These are phyloP conservation scores for Leptinotarsa defecta DNA, from an alignment of 1,140 invertebrate species.

Conservation along the genomic window DNA sequence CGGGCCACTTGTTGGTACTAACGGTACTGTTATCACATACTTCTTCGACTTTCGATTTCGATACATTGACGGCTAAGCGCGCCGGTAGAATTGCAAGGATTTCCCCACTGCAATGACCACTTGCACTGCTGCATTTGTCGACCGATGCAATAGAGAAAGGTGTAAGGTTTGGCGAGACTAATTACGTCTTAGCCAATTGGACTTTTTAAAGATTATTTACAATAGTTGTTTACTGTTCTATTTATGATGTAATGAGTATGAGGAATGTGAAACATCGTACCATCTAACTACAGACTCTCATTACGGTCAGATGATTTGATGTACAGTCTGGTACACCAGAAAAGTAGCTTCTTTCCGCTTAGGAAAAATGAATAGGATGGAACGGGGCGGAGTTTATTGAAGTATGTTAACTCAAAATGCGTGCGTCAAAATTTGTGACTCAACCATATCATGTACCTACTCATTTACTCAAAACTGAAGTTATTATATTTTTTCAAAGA, in stretches of 20 bases:
- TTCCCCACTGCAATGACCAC: conserved; percentile 11
- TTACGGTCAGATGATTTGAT: too few species aligned
- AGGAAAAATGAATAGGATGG: too few species aligned
- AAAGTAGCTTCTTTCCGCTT: too few species aligned
- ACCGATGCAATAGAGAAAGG: conserved; percentile 5
- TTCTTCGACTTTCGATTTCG: conserved; percentile 34
- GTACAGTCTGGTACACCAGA: too few species aligned
- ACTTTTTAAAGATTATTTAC: not conserved
- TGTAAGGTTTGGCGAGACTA: not conserved
- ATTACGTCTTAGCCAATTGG: not conserved
- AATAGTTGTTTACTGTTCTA: not conserved
- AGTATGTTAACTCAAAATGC: too few species aligned
- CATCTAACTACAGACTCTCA: too few species aligned
- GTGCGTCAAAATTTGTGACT: too few species aligned
- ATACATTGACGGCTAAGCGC: conserved; percentile 17
- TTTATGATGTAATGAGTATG: not conserved
- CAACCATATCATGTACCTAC: too few species aligned
- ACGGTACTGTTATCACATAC: conserved; percentile 15
- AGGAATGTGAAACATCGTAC: too few species aligned
- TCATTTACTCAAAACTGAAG: too few species aligned
- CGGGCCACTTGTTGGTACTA: conserved; percentile 1
- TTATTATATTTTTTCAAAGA: too few species aligned
- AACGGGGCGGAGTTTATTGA: too few species aligned
- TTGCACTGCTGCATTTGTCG: not conserved
- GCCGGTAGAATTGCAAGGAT: conserved; percentile 4